Conservation (phyloP, 1,140 invertebrate species). For the Capitella teleta region DNA sequence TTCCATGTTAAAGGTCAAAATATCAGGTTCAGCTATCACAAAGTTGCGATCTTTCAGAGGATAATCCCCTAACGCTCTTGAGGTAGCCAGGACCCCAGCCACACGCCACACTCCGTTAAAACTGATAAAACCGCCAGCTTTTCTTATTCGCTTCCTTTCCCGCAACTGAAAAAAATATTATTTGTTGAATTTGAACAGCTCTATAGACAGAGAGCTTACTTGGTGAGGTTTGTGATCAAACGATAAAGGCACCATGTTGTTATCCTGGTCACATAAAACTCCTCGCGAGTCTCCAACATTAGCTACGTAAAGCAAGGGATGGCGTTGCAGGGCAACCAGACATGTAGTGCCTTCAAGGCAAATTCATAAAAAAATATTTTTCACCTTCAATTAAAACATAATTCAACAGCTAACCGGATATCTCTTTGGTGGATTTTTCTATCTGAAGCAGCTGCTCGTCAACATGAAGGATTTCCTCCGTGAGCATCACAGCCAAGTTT, state of each 20-base stretch:
- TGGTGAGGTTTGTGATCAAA: constrained; percentile 94
- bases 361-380: constrained; percentile 7
- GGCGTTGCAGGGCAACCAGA: constrained; percentile 73
- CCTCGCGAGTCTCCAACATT: constrained; percentile 93
- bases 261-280: constrained; percentile 82
- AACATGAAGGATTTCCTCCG: constrained; percentile 69
- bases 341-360: constrained; percentile 68
- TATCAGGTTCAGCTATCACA: constrained; percentile 89
- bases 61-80: constrained; percentile 85
- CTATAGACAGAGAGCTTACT: constrained; percentile 44
- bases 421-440: constrained; percentile 69
- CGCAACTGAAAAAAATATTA: neutral
- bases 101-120: constrained; percentile 95
- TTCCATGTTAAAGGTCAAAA: constrained; percentile 72
- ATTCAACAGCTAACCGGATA: constrained; percentile 54
- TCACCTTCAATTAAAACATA: constrained; percentile 1
- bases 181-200: neutral
- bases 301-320: constrained; percentile 68
- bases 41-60: constrained; percentile 86
- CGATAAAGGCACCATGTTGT: constrained; percentile 79
- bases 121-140: constrained; percentile 83
- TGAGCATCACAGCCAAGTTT: constrained; percentile 67
- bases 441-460: constrained; percentile 66
- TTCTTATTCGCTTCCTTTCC: constrained; percentile 74
- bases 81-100: constrained; percentile 88